Conservation (phyloP, 2,888 invertebrate genomes). For the Latrodectus hesperus region DNA sequence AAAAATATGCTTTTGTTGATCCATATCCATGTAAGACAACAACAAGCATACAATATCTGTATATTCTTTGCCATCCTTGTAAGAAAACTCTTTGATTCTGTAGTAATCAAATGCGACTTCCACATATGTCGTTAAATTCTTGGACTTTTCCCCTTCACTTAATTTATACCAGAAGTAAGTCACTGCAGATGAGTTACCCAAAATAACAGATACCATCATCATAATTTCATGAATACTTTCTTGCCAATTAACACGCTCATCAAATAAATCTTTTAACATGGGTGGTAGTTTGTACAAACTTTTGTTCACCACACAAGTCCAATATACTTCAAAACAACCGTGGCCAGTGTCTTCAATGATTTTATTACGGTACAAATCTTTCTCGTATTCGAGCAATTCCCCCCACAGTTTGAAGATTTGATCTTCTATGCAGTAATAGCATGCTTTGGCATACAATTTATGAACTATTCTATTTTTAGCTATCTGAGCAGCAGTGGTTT, state of each 20-base stretch:
- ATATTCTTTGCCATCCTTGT: neutral
- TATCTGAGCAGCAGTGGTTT: neutral
- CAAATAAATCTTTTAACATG: neutral
- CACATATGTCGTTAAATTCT: neutral
- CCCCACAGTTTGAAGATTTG: neutral
- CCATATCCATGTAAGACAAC: neutral
- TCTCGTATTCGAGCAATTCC: neutral
- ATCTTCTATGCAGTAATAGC: neutral
- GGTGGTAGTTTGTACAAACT: neutral
- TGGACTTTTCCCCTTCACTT: neutral
- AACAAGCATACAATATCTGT: neutral
- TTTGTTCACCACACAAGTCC: neutral
- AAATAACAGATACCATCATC: neutral
- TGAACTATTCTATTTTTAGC: neutral
- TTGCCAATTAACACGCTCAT: neutral
- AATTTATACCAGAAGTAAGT: neutral
- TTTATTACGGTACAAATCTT: neutral
- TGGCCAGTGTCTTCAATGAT: neutral
- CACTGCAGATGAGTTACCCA: neutral
- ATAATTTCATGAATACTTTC: neutral
- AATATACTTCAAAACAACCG: neutral
- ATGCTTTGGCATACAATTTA: slow-evolving; percentile 3
- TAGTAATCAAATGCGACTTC: neutral
- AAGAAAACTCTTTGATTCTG: neutral
- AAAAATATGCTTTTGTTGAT: slow-evolving; percentile 1